These are phyloP conservation scores for Drosophila orosa DNA, from an alignment of 1,140 invertebrate species.

Conservation along the genomic window DNA sequence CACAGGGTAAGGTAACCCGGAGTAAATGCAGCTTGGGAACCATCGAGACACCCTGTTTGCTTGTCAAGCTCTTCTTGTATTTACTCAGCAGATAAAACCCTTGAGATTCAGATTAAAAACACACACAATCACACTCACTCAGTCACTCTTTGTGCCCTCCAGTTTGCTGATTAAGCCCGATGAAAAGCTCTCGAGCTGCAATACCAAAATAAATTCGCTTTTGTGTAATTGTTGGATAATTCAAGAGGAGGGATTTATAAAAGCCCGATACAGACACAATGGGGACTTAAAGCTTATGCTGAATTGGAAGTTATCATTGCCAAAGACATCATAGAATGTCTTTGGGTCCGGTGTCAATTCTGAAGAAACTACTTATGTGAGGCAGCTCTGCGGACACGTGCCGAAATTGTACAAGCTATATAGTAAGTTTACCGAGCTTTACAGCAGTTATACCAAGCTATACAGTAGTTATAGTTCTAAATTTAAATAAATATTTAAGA, in stretches of 20 bases:
- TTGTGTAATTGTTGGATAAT: slow-evolving; percentile 44
- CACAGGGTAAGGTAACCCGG: neutral
- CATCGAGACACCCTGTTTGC: slow-evolving; percentile 27
- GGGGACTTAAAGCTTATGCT: slow-evolving; percentile 5
- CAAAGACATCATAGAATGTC: slow-evolving; percentile 22
- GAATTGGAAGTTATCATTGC: slow-evolving; percentile 28
- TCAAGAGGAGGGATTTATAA: slow-evolving; percentile 28
- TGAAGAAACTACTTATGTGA: slow-evolving; percentile 18
- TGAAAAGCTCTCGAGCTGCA: slow-evolving; percentile 39
- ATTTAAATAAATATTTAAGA: neutral
- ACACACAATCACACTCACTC: slow-evolving; percentile 20
- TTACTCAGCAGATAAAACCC: slow-evolving; percentile 38
- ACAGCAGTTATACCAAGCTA: too few species aligned
- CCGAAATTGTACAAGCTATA: neutral
- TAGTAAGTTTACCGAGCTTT: too few species aligned
- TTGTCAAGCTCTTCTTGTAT: slow-evolving; percentile 47
- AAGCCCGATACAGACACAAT: slow-evolving; percentile 10
- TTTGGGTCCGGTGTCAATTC: slow-evolving; percentile 43
- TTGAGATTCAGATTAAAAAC: slow-evolving; percentile 48
- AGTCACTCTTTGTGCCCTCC: slow-evolving; percentile 28
- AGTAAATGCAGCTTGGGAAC: neutral
- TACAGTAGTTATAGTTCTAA: too few species aligned
- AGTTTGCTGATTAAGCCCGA: slow-evolving; percentile 56
- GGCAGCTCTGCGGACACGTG: slow-evolving; percentile 27
- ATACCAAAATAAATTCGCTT: slow-evolving; percentile 50